Evolutionary conservation across 2,113 vertebrate genomes (phyloP).

Genomic region (Dipodomys ordii): DNA sequence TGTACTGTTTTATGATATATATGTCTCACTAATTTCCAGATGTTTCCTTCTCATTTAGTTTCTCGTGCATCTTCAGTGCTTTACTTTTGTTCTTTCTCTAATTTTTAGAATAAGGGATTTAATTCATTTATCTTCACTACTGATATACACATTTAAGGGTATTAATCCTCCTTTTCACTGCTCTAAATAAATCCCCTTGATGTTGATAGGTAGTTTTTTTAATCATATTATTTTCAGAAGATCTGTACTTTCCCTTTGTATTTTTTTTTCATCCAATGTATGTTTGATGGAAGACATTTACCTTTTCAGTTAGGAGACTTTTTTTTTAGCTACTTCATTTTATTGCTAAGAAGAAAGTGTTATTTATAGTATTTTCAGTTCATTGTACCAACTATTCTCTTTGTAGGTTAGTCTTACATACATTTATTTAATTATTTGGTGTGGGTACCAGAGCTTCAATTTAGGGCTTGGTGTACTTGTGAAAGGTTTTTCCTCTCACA

Average conservation of each 20-base stretch:
- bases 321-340: background rate
- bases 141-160: background rate
- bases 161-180: background rate
- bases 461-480: too few species aligned
- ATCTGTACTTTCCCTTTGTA: background rate
- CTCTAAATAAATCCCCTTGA: background rate
- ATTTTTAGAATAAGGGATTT: background rate
- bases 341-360: background rate
- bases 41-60: background rate
- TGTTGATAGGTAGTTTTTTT: background rate
- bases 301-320: background rate
- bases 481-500: too few species aligned
- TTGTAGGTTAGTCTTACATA: too few species aligned
- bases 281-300: background rate
- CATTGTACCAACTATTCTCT: too few species aligned
- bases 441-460: too few species aligned
- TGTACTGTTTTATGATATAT: background rate
- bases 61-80: background rate
- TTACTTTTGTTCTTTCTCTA: background rate
- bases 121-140: background rate
- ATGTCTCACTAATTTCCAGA: background rate
- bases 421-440: too few species aligned
- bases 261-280: background rate
- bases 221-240: background rate
- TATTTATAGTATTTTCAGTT: too few species aligned